Base-by-base conservation (phyloP, 2,113 vertebrate genomes). In the Labeo rohita region DNA sequence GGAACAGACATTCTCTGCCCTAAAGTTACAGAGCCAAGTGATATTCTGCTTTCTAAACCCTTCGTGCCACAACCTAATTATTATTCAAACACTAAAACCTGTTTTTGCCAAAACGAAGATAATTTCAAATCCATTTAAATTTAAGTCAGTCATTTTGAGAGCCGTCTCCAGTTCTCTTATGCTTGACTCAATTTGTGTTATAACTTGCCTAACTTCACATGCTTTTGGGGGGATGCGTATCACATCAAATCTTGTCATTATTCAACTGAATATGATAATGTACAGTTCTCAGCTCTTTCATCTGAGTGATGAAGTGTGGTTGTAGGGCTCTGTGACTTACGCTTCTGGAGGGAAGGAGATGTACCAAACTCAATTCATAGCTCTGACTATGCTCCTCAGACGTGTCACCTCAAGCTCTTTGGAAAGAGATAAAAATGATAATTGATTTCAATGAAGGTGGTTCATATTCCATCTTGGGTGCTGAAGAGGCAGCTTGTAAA, bases 371-470 rank as follows among this genome's bases (percentile, higher is more conserved):
- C 77, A 50, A 80, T 61, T 56, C 79, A 80, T 8, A 59, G 66
- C 28, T 34, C 21, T 18, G 52, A 73, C 52, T 36, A 63, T 70
- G 15, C 63, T 74, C 21, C 72, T 83, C 50, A 83, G 81, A 73
- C 13, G 5, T 66, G 21, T 89, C 65, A 16, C 43, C 73, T 63
- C 15, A 8, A 54, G 63, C 45, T 78, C 73, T 74, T 61, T 47
- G 73, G 52, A 34, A 54, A 16, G 54, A 82, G 52, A 80, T 85
- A 70, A 85, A 85, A 74, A 21, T 73, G n/a, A 73, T 47, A 84
- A 82, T 82, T 18, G 39, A 79, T 68, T 79, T 76, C 6, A n/a
- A 45, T 75, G 59, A 85, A 83, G 50, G 52, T 82, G 72, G 34
- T 72, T 65, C 21, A 66, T 66, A 65, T 34, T 80, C 66, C n/a